Evolutionary conservation across 2,113 vertebrate species (phyloP).

Genomic region (Rhea americana): DNA sequence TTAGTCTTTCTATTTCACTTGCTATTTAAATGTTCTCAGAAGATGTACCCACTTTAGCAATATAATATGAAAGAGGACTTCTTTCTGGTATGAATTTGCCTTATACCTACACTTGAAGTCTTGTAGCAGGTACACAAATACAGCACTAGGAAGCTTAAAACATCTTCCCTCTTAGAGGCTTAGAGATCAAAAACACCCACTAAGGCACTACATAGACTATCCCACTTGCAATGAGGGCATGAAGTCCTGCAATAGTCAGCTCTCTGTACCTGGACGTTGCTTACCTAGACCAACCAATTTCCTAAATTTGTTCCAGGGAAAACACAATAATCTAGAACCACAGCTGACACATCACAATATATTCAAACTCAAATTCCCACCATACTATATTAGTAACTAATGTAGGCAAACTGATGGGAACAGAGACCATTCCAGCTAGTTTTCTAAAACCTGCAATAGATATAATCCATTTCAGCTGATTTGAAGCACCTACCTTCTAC

Average conservation of each 20-base stretch:
- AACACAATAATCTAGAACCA: neutral
- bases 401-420: neutral
- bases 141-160: neutral
- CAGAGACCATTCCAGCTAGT: too few relatives aligned
- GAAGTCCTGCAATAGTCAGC: neutral
- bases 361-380: neutral
- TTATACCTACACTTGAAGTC: neutral
- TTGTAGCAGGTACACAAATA: fast-evolving
- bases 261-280: neutral
- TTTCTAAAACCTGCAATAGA: neutral
- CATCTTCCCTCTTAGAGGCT: neutral
- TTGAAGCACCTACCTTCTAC: neutral
- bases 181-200: neutral
- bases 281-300: neutral
- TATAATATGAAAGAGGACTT: neutral
- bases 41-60: neutral
- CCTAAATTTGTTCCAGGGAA: neutral
- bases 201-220: too few relatives aligned
- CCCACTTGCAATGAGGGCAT: fast-evolving
- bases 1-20: too few relatives aligned
- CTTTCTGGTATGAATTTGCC: neutral
- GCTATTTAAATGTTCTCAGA: too few relatives aligned
- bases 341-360: too few relatives aligned
- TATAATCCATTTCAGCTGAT: neutral
- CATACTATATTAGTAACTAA: neutral